Conservation (phyloP, 2,888 invertebrate species). For the Neoascia interrupta region DNA sequence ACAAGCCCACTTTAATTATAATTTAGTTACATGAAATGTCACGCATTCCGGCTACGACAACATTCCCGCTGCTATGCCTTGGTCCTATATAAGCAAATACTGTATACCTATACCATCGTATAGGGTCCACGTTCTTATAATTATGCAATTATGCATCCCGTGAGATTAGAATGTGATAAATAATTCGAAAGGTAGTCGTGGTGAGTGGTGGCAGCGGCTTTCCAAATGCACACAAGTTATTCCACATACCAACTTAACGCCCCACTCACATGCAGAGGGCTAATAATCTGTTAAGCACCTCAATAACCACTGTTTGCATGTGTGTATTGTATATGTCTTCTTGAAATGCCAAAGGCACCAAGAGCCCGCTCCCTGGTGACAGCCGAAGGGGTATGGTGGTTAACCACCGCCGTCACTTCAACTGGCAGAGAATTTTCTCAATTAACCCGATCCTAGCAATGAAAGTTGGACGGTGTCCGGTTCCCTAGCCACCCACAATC, state of each 20-base stretch:
- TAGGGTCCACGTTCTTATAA: slow-evolving; percentile 30
- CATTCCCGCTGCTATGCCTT: slow-evolving; percentile 25
- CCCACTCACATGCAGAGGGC: slow-evolving; percentile 8
- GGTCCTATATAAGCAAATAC: slow-evolving; percentile 27
- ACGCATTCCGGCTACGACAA: slow-evolving; percentile 34
- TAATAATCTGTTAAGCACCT: slow-evolving; percentile 67
- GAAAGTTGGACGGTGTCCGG: slow-evolving; percentile 19
- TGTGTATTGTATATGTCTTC: too few relatives aligned
- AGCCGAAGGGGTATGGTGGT: slow-evolving; percentile 14
- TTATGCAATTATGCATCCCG: slow-evolving; percentile 69
- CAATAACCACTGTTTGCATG: slow-evolving; percentile 58
- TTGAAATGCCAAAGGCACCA: slow-evolving; percentile 26
- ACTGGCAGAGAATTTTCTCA: slow-evolving; percentile 52
- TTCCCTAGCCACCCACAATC: not conserved
- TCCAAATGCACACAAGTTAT: slow-evolving; percentile 19
- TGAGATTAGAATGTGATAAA: slow-evolving; percentile 69
- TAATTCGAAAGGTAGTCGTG: slow-evolving; percentile 37
- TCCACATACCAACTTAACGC: not conserved
- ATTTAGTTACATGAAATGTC: slow-evolving; percentile 51
- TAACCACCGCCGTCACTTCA: slow-evolving; percentile 47
- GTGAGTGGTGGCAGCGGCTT: slow-evolving; percentile 28
- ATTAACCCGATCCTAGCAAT: slow-evolving; percentile 53
- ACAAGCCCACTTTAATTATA: slow-evolving; percentile 52
- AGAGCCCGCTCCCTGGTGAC: not conserved
- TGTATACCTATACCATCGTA: slow-evolving; percentile 7